These are phyloP conservation scores for Grammomys dolichurus DNA, from an alignment of 2,113 vertebrate species.

Conservation along the genomic window DNA sequence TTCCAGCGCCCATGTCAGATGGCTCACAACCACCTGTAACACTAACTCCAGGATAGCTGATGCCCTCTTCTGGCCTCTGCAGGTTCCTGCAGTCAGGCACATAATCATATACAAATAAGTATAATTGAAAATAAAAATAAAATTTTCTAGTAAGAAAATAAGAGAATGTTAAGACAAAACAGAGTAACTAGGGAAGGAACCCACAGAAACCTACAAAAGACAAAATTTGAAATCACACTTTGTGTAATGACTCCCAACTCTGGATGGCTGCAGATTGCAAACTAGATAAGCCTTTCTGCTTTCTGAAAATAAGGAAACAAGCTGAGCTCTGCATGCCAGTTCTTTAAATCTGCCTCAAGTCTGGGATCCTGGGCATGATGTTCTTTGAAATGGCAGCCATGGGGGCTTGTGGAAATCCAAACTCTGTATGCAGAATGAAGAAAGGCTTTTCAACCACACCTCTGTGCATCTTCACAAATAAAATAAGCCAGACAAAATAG, in stretches of 20 bases:
- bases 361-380: not conserved
- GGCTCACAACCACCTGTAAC: not conserved
- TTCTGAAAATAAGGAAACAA: conserved; percentile 62
- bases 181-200: too few relatives aligned
- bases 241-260: not conserved
- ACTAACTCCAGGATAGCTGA: not conserved
- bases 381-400: conserved; percentile 55
- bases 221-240: not conserved
- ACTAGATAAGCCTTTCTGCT: conserved; percentile 52
- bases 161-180: not conserved
- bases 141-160: not conserved
- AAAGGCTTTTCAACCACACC: not conserved
- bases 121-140: not conserved
- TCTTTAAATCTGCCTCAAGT: conserved; percentile 60
- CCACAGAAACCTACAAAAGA: not conserved
- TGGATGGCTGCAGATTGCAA: conserved; percentile 32
- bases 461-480: conserved; percentile 33
- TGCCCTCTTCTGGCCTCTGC: not conserved
- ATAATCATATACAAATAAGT: not conserved
- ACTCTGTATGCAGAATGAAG: not conserved
- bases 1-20: not conserved
- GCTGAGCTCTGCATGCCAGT: conserved; percentile 58
- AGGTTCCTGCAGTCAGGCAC: not conserved
- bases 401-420: conserved; percentile 3
- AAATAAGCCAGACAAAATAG: conserved; percentile 23